Conservation (phyloP, 64 coral and sea anemone species). For the Pachyseris speciosa region DNA sequence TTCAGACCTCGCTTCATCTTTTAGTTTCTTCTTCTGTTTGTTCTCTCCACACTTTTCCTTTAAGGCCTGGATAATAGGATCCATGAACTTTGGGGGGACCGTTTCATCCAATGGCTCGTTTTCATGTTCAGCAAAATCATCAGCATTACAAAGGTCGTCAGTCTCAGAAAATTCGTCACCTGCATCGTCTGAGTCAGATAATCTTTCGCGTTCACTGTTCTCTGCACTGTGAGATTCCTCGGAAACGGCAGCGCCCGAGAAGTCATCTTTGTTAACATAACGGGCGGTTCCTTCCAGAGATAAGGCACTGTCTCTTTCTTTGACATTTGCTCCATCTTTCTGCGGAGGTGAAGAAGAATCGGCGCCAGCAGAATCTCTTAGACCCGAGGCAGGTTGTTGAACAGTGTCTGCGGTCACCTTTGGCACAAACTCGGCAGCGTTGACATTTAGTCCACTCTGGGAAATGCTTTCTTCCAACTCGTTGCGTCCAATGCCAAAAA, state of each 20-base stretch:
- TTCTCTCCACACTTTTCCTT: background rate
- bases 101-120: constrained; percentile 5
- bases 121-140: constrained; percentile 31
- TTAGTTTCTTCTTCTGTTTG: background rate
- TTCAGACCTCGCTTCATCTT: too few relatives aligned
- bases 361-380: background rate
- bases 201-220: background rate
- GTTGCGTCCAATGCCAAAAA: constrained; percentile 45
- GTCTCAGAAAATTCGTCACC: constrained; percentile 27
- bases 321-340: background rate
- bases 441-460: constrained; percentile 22
- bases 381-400: background rate
- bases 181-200: constrained; percentile 3
- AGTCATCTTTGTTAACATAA: background rate
- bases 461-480: constrained; percentile 32
- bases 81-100: constrained; percentile 37
- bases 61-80: constrained; percentile 47
- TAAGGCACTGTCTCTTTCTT: background rate
- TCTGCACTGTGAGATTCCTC: too few relatives aligned
- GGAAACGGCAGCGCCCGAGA: too few relatives aligned
- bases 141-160: constrained; percentile 9
- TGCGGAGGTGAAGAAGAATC: background rate
- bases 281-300: background rate
- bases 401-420: background rate
- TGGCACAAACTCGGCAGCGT: constrained; percentile 57